Evolutionary conservation across 2,797 vertebrate genomes (phyloP).

Genomic region (Erithacus rubecula): DNA sequence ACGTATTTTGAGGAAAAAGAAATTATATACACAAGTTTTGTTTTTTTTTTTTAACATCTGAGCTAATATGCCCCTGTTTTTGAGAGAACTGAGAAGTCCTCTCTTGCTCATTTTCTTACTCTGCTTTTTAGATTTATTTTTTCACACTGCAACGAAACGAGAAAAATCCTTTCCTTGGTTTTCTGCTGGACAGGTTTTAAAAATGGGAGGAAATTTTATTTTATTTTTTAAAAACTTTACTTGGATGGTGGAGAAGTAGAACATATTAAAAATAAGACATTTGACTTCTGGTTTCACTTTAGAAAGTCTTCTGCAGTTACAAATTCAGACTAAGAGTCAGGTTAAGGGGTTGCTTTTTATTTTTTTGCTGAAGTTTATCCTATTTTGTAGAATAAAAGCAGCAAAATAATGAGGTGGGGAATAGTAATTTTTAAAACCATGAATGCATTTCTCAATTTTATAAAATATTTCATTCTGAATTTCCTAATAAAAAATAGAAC

Average conservation of each 20-base stretch:
- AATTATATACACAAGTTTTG: not conserved
- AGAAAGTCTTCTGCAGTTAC: not conserved
- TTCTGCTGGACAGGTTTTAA: not conserved
- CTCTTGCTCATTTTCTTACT: not conserved
- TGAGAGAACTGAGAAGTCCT: not conserved
- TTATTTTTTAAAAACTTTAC: not conserved
- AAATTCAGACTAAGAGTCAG: not conserved
- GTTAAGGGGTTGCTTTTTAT: not conserved
- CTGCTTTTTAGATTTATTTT: not conserved
- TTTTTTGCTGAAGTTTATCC: not conserved
- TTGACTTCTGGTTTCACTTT: not conserved
- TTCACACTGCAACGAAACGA: accelerated
- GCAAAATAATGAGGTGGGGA: not conserved
- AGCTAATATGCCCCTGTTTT: not conserved
- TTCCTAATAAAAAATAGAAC: not conserved
- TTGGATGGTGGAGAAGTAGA: not conserved
- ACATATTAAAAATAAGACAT: not conserved
- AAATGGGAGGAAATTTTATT: not conserved
- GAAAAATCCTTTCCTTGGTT: not conserved
- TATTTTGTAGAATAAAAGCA: not conserved
- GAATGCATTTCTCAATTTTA: not conserved
- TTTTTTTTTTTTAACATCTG: not conserved
- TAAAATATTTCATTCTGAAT: not conserved
- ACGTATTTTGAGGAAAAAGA: not conserved
- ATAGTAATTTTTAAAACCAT: not conserved